Percentiles rank a stretch among this genome's conserved stretches.
Conservation (phyloP, 1,140 invertebrate species). For the Holcopasites calliopsidis region DNA sequence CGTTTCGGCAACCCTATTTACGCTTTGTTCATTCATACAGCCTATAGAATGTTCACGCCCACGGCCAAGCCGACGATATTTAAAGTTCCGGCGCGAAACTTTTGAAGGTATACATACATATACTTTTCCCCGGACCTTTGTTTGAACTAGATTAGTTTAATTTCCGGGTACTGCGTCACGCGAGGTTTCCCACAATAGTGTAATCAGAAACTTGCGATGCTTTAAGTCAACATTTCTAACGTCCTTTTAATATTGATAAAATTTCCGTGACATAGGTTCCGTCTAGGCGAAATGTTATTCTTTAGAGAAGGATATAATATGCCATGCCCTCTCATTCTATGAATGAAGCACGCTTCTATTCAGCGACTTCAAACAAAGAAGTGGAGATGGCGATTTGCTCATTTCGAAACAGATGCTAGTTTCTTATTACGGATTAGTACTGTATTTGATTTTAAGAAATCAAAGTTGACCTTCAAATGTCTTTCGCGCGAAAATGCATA, state of each 20-base stretch:
- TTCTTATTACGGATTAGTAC: too few relatives aligned
- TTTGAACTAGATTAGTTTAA: slow-evolving; percentile 46
- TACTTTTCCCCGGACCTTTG: slow-evolving; percentile 33
- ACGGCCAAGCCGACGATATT: slow-evolving; percentile 17
- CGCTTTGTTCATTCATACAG: slow-evolving; percentile 24
- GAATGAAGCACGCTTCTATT: too few relatives aligned
- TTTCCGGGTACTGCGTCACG: slow-evolving; percentile 37
- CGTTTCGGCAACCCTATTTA: slow-evolving; percentile 32
- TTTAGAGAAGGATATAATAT: too few relatives aligned
- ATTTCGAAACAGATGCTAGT: too few relatives aligned
- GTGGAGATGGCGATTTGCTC: too few relatives aligned
- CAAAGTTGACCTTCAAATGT: too few relatives aligned
- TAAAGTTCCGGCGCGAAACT: slow-evolving; percentile 42
- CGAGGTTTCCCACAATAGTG: slow-evolving; percentile 33
- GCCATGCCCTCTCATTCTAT: too few relatives aligned
- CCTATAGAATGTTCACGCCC: slow-evolving; percentile 20
- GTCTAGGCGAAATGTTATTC: too few relatives aligned
- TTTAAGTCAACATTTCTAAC: slow-evolving; percentile 28
- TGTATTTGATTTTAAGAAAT: too few relatives aligned
- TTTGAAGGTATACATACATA: slow-evolving; percentile 11
- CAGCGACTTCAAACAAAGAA: too few relatives aligned
- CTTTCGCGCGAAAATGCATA: too few relatives aligned
- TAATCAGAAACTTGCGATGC: slow-evolving; percentile 27
- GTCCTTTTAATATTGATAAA: slow-evolving; percentile 12
- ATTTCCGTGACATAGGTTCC: too few relatives aligned